Base-by-base conservation (phyloP, 2,797 vertebrate genomes). In the Onychomys arenicola region DNA sequence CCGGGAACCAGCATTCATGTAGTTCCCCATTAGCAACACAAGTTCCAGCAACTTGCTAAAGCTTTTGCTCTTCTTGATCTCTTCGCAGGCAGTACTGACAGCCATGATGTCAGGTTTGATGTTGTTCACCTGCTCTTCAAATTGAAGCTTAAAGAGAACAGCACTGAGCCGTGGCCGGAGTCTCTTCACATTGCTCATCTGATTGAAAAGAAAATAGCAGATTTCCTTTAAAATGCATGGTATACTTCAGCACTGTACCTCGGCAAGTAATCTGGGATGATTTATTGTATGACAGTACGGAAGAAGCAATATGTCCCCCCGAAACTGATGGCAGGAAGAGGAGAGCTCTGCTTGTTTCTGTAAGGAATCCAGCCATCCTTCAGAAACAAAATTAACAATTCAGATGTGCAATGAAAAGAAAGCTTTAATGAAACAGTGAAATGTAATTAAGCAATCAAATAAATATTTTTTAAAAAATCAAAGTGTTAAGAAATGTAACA, bases 121-220 rank as follows among this genome's bases (percentile, higher is more conserved):
- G 99, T 99, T 99, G 98, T 99, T 99, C 97, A 99, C 99, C 98
- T 99, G 99, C 98, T 99, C 99, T 97, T 99, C 99, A 98, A 99
- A 99, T 99, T 99, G 99, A 95, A 99, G 99, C 97, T 99, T 99
- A 98, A 99, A 99, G 97, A 99, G 99, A 98, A 99, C 99, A 98
- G 99, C 99, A 98, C 98, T 99, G 97, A 99, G 99, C 97, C 99
- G 99, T 97, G 99, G 99, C 90, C 97, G 99, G 52, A 99, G 99
- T 90, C 99, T 98, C 98, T 99, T 99, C 98, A 99, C 99, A 11
- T 98, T 98, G 98, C 99, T 99, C 99, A 99, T 99, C 99, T 99
- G 98, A 98, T 98, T 98, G 98, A 98, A 98, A 98, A 98, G 98
- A 98, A 99, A 98, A 98, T 97, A 98, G 97, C 97, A 98, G 95